Base-by-base conservation (phyloP, 2,888 invertebrate species). In the Saturnia pavonia region DNA sequence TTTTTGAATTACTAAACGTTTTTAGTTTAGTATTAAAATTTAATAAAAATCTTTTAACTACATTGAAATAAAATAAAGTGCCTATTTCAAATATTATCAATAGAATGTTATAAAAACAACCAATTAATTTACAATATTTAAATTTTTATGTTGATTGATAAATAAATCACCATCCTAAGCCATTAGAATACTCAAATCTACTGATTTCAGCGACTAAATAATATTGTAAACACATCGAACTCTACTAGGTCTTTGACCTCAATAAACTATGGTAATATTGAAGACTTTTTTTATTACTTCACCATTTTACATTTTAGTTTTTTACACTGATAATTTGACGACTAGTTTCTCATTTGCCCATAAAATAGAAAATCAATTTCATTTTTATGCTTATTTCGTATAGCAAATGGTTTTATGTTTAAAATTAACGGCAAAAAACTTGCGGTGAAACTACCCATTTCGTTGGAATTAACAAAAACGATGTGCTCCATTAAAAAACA, bases 401-500 rank as follows among this genome's bases (percentile, higher is more conserved):
- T 57, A 57, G 12, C 25, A 57, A 57, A 57, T 57, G 9, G 25
- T 25, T 25, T 54, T 25, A 57, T 57, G 14, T 25, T 73, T 72
- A 72, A 73, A 57, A 57, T 25, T 6, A 12, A 25, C 57, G 14
- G 19, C 25, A 57, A 57, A 57, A 57, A 57, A 25, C 22, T 4
- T 25, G 25, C 25, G 0, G 57, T 25, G 25, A 57, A 25, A 57
- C 25, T 57, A 57, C 3, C 14, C 1, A 57, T 57, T 57, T 25
- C 25, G 57, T 57, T 11, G 54, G 54, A 1, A 57, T 14, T 57
- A 57, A 11, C 2, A 25, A 57, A 54, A 54, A 19, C 14, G 25
- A 25, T 2, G 22, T 22, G 7, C n/a, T 22, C 9, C 8, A 22
- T n/a, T 54, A 72, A 74, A 72, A 73, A 69, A 73, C 71, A 69